These are phyloP conservation scores for Addax nasomaculatus DNA, from an alignment of 2,113 vertebrate genomes.

Conservation along the genomic window DNA sequence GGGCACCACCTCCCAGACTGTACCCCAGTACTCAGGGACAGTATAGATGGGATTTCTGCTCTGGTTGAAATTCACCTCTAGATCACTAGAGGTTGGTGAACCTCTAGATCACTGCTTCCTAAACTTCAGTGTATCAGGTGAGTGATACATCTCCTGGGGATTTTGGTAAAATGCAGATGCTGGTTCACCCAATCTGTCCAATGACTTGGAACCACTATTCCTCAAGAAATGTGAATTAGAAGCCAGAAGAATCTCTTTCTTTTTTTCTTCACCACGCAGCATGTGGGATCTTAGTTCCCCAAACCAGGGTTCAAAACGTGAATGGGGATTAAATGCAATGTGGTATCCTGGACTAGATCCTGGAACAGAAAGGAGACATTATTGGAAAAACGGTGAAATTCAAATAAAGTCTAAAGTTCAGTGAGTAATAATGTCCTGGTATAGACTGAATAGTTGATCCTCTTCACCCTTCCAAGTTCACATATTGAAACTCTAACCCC, in stretches of 20 bases:
- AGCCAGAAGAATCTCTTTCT: neutral
- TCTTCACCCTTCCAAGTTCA: neutral
- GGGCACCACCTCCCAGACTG: neutral
- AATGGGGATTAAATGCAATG: neutral
- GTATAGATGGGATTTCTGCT: neutral
- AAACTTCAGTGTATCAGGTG: accelerated
- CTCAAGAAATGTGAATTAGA: neutral
- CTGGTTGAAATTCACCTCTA: too few species aligned
- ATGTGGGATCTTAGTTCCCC: neutral
- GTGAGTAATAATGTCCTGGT: neutral
- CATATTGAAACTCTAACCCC: neutral
- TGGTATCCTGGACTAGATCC: neutral
- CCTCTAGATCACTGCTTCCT: too few species aligned
- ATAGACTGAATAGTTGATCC: neutral
- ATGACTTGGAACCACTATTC: accelerated
- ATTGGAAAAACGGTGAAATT: neutral
- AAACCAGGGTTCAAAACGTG: neutral
- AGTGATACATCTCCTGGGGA: neutral
- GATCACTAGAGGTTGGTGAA: too few species aligned
- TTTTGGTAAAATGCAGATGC: too few species aligned
- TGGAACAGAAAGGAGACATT: neutral
- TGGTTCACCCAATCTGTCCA: neutral
- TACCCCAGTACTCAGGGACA: accelerated
- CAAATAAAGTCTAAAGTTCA: neutral
- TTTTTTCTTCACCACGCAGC: neutral